A percentile compares a stretch with the other conserved stretches of the same genome.
Evolutionary conservation across 2,888 invertebrate genomes (phyloP).

Genomic region (Spisula subtruncata): DNA sequence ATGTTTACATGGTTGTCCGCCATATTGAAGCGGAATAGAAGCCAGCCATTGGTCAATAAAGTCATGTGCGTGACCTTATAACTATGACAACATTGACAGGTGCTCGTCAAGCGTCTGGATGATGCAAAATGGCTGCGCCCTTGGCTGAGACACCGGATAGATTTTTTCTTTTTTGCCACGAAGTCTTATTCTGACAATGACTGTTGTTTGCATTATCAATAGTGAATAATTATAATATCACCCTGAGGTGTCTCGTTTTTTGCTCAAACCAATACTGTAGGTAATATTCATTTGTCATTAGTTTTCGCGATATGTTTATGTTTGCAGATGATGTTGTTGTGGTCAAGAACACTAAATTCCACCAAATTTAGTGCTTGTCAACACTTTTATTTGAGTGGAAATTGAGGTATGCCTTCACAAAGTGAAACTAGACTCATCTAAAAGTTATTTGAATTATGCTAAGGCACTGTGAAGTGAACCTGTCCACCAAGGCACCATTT

Average conservation of each 20-base stretch:
- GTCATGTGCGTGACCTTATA: slow-evolving; percentile 58
- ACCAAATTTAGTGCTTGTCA: no score
- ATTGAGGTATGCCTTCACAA: no score
- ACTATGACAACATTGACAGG: slow-evolving; percentile 55
- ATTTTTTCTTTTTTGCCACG: not conserved
- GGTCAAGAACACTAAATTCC: no score
- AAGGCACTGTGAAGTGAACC: no score
- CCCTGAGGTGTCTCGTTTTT: not conserved
- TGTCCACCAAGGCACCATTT: no score
- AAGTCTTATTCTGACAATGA: no score
- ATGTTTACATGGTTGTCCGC: slow-evolving; percentile 48
- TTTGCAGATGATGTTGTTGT: no score
- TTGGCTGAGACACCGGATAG: not conserved
- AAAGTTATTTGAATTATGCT: no score
- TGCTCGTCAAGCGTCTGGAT: slow-evolving; percentile 54
- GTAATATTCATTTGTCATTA: not conserved
- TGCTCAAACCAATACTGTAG: not conserved
- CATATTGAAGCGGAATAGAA: slow-evolving; percentile 71
- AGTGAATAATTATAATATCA: no score
- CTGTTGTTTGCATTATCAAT: no score
- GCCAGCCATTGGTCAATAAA: slow-evolving; percentile 52
- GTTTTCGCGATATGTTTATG: slow-evolving; percentile 19
- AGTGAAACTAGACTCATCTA: no score
- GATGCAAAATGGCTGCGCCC: slow-evolving; percentile 67
- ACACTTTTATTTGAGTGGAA: no score